These are phyloP conservation scores for Polydrusus pterygomalis DNA, from an alignment of 2,888 invertebrate genomes.

Conservation along the genomic window DNA sequence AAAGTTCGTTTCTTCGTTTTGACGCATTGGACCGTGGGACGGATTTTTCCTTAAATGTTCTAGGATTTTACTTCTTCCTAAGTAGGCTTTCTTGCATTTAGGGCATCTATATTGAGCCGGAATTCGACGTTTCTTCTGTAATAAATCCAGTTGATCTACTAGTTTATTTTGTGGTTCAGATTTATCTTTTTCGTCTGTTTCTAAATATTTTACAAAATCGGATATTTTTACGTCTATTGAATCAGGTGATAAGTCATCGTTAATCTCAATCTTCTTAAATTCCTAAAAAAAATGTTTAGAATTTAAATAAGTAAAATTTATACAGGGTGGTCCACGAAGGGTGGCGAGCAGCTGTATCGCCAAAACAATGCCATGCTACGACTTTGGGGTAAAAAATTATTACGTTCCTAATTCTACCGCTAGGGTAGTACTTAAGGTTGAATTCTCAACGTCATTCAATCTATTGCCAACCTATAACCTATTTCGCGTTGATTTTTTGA, in stretches of 20 bases:
- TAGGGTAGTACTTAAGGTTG: no score
- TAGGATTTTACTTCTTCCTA: conserved; percentile 77
- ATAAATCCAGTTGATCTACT: background rate
- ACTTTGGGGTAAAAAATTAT: no score
- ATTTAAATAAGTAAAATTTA: no score
- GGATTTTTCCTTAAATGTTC: conserved; percentile 79
- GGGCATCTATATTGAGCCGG: conserved; percentile 76
- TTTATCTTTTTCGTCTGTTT: conserved; percentile 50
- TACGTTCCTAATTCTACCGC: no score
- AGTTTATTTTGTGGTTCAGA: conserved; percentile 26
- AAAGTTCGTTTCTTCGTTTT: conserved; percentile 62
- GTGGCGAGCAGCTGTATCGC: no score
- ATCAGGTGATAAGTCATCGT: conserved; percentile 53
- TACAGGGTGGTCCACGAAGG: no score
- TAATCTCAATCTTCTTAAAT: conserved; percentile 66
- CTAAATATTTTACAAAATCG: conserved; percentile 64
- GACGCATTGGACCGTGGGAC: conserved; percentile 74
- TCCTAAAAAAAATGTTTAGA: conserved; percentile 59
- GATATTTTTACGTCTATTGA: conserved; percentile 61
- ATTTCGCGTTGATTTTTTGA: no score
- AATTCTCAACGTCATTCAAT: no score
- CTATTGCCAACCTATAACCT: no score
- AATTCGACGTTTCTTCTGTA: conserved; percentile 44
- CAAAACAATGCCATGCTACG: no score
- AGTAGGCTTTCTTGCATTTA: conserved; percentile 79